phyloP scores from a whole-genome alignment of 2,797 vertebrate genomes.

The Poeciliopsis gracilis region DNA sequence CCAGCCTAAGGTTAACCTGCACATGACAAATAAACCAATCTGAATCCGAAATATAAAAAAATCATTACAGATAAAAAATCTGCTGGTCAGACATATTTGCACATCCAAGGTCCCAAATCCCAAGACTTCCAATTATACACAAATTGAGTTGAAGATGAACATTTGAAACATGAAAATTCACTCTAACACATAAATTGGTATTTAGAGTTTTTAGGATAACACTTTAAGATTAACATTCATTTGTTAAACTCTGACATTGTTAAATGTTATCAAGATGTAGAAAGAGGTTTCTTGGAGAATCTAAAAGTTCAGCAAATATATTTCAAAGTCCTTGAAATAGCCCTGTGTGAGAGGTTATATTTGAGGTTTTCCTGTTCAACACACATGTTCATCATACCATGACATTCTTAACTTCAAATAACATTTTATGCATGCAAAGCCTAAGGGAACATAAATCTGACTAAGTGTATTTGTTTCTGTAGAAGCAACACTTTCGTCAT shows the following conservation, averaged over 20 bases:
- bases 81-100: not conserved
- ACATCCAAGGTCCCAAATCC: not conserved
- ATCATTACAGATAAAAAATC: not conserved
- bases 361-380: not conserved
- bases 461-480: conserved; percentile 41
- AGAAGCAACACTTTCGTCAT: conserved; percentile 38
- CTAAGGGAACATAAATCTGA: conserved; percentile 16
- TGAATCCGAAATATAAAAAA: not conserved
- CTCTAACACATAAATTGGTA: not conserved
- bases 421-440: conserved; percentile 4
- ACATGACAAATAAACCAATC: no score
- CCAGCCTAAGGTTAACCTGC: not conserved
- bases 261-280: not conserved
- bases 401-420: not conserved
- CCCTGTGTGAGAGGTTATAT: not conserved
- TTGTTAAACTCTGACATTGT: not conserved
- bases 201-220: not conserved
- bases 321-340: not conserved
- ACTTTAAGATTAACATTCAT: not conserved
- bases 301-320: not conserved
- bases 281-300: not conserved
- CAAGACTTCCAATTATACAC: not conserved
- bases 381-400: not conserved
- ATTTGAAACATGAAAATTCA: not conserved
- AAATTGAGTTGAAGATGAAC: not conserved